Base-by-base conservation (phyloP, 37 sponge, comb jelly and placozoan species). In the Chondrosia reniformis region DNA sequence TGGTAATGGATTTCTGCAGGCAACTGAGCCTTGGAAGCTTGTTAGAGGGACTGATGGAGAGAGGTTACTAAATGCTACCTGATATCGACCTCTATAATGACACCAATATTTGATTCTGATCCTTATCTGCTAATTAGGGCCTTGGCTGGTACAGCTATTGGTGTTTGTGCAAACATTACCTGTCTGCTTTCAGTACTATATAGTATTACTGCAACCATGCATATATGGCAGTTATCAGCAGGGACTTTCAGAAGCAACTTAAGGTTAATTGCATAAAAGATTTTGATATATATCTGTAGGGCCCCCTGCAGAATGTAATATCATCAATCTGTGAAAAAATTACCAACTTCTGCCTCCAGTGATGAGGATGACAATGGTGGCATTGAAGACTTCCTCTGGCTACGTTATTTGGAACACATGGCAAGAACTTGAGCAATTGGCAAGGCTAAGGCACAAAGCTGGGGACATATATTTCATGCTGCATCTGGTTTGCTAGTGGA, bases 151-250 rank as follows among this genome's bases (percentile, higher is more conserved):
- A 79, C 82, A 74, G 79, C 95, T 13, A 64, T 98, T 12, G 78
- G 84, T 6, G 34, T 98, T 37, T 85, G 86, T 83, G 89, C 87
- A 19, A 95, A 95, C 55, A 59, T 92, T 9, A 72, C 82, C 25
- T 95, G 96, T 42, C 80, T 92, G 32, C 76, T 98, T 21, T 92
- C 96, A 31, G 85, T n/a, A n/a, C n/a, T n/a, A n/a, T n/a, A n/a
- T n/a, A n/a, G n/a, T 98, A 13, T 79, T 95, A 69, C 45, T 98
- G 4, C 89, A 92, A 43, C 99, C 99, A 4, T n/a, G n/a, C n/a
- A n/a, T 98, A 95, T 83, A 98, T 98, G 96, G 96, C 99, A 13
- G 36, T 45, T 0, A 75, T 86, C 55, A 89, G 93, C 65, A 40
- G 67, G 28, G 45, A 80, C 7, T 87, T 98, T 0, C 91, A 87